These are phyloP conservation scores for Brachionus manjavacas DNA, from an alignment of 1,140 invertebrate species.

Conservation along the genomic window DNA sequence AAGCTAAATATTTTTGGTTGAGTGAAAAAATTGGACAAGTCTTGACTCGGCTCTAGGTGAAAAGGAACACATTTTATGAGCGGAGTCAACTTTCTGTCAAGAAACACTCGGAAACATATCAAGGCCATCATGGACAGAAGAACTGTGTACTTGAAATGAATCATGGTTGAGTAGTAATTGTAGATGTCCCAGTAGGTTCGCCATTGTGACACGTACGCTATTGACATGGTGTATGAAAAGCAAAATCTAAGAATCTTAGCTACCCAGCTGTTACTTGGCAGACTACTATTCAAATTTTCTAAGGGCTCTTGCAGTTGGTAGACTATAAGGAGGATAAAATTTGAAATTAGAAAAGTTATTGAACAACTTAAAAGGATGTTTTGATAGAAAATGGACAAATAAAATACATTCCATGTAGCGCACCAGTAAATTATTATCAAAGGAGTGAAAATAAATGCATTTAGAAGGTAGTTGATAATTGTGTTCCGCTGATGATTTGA, in stretches of 20 bases:
- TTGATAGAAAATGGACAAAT: background rate
- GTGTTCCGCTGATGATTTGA: background rate
- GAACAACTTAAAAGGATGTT: background rate
- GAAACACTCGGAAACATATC: background rate
- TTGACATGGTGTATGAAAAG: background rate
- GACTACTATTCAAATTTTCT: background rate
- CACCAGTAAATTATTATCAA: background rate
- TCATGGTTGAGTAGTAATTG: background rate
- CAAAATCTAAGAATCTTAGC: background rate
- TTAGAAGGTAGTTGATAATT: background rate
- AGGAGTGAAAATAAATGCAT: background rate
- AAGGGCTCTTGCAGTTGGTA: background rate
- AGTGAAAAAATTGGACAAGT: background rate
- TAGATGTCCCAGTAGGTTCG: conserved; percentile 10
- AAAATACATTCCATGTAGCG: conserved; percentile 2
- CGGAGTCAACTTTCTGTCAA: background rate
- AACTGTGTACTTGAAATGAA: background rate
- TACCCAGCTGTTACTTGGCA: background rate
- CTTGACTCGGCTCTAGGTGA: background rate
- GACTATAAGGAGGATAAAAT: background rate
- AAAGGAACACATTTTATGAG: conserved; percentile 11
- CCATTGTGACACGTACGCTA: background rate
- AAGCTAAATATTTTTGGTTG: background rate
- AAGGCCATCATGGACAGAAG: background rate
- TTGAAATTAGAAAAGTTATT: background rate